Conservation (phyloP, 2,797 vertebrate genomes). For the Moxostoma hubbsi region DNA sequence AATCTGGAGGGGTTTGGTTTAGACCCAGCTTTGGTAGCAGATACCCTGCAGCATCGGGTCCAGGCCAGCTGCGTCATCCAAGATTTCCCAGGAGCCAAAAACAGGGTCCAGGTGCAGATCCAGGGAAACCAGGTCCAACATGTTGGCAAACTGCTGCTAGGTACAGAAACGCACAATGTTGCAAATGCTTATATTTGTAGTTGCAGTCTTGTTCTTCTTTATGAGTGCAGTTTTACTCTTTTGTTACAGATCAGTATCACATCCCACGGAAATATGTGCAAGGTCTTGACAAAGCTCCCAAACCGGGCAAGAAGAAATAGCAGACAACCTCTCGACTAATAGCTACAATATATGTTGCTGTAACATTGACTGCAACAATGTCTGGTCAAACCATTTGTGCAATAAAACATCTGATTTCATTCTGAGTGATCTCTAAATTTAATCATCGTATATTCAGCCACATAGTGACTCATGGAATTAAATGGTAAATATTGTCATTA, state of each 20-base stretch:
- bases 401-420: slow-evolving; percentile 60
- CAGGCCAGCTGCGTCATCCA: slow-evolving; percentile 90
- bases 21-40: slow-evolving; percentile 83
- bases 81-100: slow-evolving; percentile 83
- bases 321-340: neutral
- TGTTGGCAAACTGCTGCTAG: slow-evolving; percentile 85
- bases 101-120: slow-evolving; percentile 89
- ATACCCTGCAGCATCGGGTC: slow-evolving; percentile 84
- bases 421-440: neutral
- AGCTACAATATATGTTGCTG: slow-evolving; percentile 9
- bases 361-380: slow-evolving; percentile 25
- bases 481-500: too few relatives aligned
- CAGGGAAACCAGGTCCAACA: slow-evolving; percentile 95
- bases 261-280: slow-evolving; percentile 90
- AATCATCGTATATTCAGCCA: too few relatives aligned
- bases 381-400: slow-evolving; percentile 24
- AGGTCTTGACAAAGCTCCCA: slow-evolving; percentile 89
- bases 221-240: slow-evolving; percentile 26
- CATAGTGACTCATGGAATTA: too few relatives aligned
- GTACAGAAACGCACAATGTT: slow-evolving; percentile 64
- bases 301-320: slow-evolving; percentile 87
- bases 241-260: slow-evolving; percentile 87
- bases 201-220: neutral
- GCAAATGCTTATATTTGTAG: neutral
- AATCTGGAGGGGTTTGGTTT: slow-evolving; percentile 92